phyloP scores from a whole-genome alignment of 2,113 vertebrate species.

The Hiodon tergisus region DNA sequence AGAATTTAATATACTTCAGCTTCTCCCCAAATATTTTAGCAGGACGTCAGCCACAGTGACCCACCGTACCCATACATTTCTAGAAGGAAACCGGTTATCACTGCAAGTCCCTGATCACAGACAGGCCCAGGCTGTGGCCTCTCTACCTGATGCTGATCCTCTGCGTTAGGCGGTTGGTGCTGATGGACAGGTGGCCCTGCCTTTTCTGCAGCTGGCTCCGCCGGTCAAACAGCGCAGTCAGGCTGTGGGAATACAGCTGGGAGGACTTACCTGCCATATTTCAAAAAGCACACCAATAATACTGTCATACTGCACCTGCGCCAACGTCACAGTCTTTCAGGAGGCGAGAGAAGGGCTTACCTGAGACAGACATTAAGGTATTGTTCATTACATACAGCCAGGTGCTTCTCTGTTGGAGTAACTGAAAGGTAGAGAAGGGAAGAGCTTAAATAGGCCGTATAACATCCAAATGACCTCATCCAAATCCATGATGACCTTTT shows the following conservation, averaged over 20 bases:
- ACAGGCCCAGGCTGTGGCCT: not conserved
- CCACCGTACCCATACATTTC: too few relatives aligned
- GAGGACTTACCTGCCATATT: slow-evolving; percentile 53
- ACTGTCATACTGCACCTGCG: not conserved
- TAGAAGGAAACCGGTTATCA: too few relatives aligned
- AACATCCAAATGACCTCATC: too few relatives aligned
- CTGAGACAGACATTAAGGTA: slow-evolving; percentile 56
- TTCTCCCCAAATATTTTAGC: too few relatives aligned
- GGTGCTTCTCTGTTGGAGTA: slow-evolving; percentile 52
- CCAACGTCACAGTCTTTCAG: not conserved
- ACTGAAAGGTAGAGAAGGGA: slow-evolving; percentile 31
- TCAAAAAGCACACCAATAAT: not conserved
- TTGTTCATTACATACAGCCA: slow-evolving; percentile 67
- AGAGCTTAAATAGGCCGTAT: too few relatives aligned
- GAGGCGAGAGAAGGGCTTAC: slow-evolving; percentile 24
- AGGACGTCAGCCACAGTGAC: too few relatives aligned
- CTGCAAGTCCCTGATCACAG: not conserved
- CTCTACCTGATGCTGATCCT: slow-evolving; percentile 56
- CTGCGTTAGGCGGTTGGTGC: slow-evolving; percentile 55
- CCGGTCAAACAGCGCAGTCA: slow-evolving; percentile 57
- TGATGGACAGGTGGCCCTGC: slow-evolving; percentile 54
- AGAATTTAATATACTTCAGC: too few relatives aligned
- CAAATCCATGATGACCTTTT: too few relatives aligned
- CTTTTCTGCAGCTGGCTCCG: slow-evolving; percentile 45
- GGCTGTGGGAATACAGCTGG: slow-evolving; percentile 57